Conservation (phyloP, 2,797 vertebrate genomes). For the Chelonia mydas region DNA sequence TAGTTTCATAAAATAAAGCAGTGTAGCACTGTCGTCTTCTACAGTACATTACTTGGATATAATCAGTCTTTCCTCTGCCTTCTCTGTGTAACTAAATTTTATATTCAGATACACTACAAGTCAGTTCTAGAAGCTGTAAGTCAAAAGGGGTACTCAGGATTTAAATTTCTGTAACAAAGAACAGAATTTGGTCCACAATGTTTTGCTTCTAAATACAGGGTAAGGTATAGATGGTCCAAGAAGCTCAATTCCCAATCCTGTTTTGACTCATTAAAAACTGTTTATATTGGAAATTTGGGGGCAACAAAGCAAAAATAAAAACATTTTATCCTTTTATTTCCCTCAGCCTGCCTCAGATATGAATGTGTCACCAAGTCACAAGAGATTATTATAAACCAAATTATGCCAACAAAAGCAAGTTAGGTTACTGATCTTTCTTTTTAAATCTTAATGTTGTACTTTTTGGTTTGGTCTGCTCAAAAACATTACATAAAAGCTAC, state of each 20-base stretch:
- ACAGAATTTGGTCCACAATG: not conserved
- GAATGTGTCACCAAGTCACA: not conserved
- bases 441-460: conserved; percentile 33
- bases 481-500: conserved; percentile 44
- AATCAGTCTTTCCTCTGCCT: not conserved
- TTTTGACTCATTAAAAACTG: not conserved
- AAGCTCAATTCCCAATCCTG: not conserved
- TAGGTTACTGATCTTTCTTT: conserved; percentile 31
- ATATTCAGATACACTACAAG: not conserved
- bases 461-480: conserved; percentile 30
- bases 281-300: not conserved
- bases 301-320: not conserved
- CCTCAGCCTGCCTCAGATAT: not conserved
- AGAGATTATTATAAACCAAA: conserved; percentile 51
- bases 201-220: not conserved
- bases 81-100: not conserved
- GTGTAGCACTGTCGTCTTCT: not conserved
- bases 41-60: not conserved
- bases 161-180: not conserved
- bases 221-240: not conserved
- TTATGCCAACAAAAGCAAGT: conserved; percentile 36
- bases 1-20: conserved; percentile 41
- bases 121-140: not conserved
- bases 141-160: not conserved
- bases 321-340: not conserved